Evolutionary conservation across 2,888 invertebrate genomes (phyloP), one percentile per base, ranked within the genome.

Genomic region (Dynastes tityus): DNA sequence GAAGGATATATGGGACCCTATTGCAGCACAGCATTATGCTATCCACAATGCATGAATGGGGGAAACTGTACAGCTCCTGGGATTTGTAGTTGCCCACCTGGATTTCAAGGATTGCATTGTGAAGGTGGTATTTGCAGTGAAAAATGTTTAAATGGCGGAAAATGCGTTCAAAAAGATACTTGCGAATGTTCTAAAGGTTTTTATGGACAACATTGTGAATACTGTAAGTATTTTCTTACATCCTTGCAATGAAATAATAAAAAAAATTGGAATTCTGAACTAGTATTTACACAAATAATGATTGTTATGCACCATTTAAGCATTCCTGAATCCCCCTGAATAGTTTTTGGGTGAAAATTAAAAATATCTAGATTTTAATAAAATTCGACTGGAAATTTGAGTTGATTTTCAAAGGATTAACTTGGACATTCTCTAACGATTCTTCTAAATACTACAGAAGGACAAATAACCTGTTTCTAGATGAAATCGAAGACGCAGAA

Each of bases 61-160:
- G 97, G 97, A 8, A 96, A 95, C 86, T 97, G 97, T 87, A 96
- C 96, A 22, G 95, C 96, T 40, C 97, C 97, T 3, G 97, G 97
- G 1, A 91, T 95, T 2, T 97, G 97, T 87, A 95, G 95, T 80
- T 97, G 97, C 85, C 95, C 95, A 13, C 91, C 93, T n/a, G 97
- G 97, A 11, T 97, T 96, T 89, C 97, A 97, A 90, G 97, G 97
- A 65, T 91, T 95, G 27, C 95, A 96, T 86, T 97, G 97, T 86
- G 97, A 97, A 91, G 97, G 96, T 90, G 96, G 96, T 95, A 97
- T 97, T 86, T 98, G 98, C 88, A 92, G 94, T 16, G 94, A 97
- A 85, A 97, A 96, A 88, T 98, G 98, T 89, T 90, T 95, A 81
- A 98, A 98, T 87, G 97, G 97, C 27, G 98, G 98, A 3, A 97